Evolutionary conservation across 2,797 vertebrate species (phyloP), one percentile per base, ranked within the genome.

Genomic region (Pangasius sanitwongsei): DNA sequence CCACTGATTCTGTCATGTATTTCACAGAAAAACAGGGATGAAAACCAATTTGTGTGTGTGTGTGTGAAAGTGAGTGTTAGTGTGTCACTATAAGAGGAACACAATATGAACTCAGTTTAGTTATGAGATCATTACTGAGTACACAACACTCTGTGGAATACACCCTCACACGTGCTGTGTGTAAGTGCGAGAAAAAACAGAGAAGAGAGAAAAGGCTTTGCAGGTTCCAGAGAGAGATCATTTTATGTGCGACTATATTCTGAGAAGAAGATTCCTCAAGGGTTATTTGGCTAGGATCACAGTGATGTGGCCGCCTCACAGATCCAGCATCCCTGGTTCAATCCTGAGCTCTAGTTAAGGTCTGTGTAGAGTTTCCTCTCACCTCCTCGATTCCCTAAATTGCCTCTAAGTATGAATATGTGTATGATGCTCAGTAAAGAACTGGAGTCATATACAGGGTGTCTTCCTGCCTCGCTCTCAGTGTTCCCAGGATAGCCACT

Each of bases 81-180:
- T 18, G 59, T 63, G 25, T 44, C 25, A 83, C 59, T 65, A 41
- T n/a, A 83, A 44, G 57, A 63, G 81, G 37, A 83, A n/a, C 57
- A 65, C 59, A 34, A 57, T 80, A 80, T 80, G 77, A 80, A 80
- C 53, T 37, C 53, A 57, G 77, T 55, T 55, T 80, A 80, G 37
- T 83, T 83, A 83, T 65, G 13, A 83, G 37, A 41, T 63, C 23
- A 61, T 41, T 59, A 34, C 23, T 82, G 80, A 41, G 55, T 37
- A 31, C 3, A 25, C 80, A 65, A 48, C 25, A 48, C 81, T 63
- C 81, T 48, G 81, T 44, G 59, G 57, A 83, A 63, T 44, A 63
- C 81, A 28, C 57, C 31, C 6, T 48, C 59, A 65, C 25, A 83
- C 6, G 7, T 44, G 34, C 57, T 28, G 34, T 4, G 59, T 65